A percentile compares a stretch with the other conserved stretches of the same genome.
phyloP scores from a whole-genome alignment of 2,797 vertebrate genomes.

The Lepidocolaptes lacrymiger region DNA sequence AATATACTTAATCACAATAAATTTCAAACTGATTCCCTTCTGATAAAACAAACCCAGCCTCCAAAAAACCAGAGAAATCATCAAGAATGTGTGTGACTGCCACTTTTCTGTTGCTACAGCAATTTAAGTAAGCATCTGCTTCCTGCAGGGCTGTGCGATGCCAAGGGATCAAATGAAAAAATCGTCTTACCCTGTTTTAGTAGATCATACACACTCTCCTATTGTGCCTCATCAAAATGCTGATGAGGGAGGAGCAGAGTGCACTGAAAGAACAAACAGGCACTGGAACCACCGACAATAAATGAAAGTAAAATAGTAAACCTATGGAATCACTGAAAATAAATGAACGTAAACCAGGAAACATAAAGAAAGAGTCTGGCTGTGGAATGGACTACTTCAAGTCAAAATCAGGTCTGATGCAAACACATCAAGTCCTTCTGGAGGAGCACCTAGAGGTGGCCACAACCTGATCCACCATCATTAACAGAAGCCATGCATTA shows the following conservation, averaged over 20 bases:
- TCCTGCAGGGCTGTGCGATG: background rate
- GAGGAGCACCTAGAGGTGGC: background rate
- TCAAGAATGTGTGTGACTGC: background rate
- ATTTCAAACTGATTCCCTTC: background rate
- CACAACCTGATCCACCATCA: background rate
- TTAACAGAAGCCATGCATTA: background rate
- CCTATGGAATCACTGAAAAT: background rate
- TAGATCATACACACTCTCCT: background rate
- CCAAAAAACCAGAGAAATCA: background rate
- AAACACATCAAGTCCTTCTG: background rate
- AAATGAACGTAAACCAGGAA: background rate
- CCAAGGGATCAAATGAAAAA: background rate
- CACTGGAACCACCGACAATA: background rate
- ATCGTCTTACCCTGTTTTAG: background rate
- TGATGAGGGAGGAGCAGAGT: background rate
- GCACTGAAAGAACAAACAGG: background rate
- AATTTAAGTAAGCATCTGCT: background rate
- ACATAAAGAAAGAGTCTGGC: background rate
- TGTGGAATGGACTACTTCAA: background rate
- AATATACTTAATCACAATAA: background rate
- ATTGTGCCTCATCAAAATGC: background rate
- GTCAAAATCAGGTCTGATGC: background rate
- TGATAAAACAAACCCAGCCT: background rate
- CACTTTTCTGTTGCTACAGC: background rate
- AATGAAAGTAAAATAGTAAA: background rate